These are phyloP conservation scores for Stratiomys singularior DNA, from an alignment of 2,888 invertebrate species.

Conservation along the genomic window DNA sequence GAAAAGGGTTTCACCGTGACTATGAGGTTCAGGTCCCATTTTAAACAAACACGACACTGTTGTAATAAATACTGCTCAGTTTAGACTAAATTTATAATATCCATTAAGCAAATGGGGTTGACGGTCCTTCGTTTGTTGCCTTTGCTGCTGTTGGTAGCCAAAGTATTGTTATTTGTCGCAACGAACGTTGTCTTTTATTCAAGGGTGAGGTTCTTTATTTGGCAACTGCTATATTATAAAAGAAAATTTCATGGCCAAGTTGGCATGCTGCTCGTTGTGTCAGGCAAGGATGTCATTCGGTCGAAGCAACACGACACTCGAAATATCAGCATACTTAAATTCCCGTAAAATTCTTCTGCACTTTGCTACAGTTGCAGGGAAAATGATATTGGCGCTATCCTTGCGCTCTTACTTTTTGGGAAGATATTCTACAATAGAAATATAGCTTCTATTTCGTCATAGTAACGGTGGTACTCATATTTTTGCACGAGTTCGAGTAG, in stretches of 20 bases:
- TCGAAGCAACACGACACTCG: neutral
- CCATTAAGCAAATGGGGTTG: constrained; percentile 66
- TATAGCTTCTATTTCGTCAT: too few relatives aligned
- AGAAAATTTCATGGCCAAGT: constrained; percentile 19
- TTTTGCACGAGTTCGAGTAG: too few relatives aligned
- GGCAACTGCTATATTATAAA: neutral
- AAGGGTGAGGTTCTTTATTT: constrained; percentile 6
- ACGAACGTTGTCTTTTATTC: neutral
- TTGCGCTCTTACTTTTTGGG: too few relatives aligned
- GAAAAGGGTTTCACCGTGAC: constrained; percentile 18
- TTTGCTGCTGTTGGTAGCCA: neutral
- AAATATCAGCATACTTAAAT: neutral
- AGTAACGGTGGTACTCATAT: too few relatives aligned
- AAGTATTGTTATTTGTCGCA: constrained; percentile 13
- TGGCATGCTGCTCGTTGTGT: neutral
- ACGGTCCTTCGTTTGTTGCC: constrained; percentile 49
- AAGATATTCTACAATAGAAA: too few relatives aligned
- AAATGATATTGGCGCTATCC: too few relatives aligned
- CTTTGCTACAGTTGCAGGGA: neutral
- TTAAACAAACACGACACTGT: constrained; percentile 26
- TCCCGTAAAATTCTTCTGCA: neutral
- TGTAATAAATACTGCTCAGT: constrained; percentile 52
- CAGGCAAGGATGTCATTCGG: neutral
- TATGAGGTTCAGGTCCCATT: constrained; percentile 1
- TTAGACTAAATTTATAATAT: constrained; percentile 64